These are phyloP conservation scores for Philopedon plagiatum DNA, from an alignment of 2,888 invertebrate species.

Conservation along the genomic window DNA sequence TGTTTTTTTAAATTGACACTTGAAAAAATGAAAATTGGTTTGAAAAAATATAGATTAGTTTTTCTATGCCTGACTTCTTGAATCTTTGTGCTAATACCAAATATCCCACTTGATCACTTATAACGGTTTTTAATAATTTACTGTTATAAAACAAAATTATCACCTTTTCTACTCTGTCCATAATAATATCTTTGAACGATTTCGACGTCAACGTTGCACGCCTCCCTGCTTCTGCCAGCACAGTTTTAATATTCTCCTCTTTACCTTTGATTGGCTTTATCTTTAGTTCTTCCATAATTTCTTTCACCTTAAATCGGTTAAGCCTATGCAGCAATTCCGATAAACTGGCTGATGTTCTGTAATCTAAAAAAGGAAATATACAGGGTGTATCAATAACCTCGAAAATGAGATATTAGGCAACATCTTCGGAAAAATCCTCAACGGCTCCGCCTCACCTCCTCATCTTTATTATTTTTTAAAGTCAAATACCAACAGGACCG, in stretches of 20 bases:
- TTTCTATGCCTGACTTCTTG: no score
- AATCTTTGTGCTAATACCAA: no score
- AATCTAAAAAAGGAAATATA: slow-evolving; percentile 44
- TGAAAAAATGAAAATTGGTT: no score
- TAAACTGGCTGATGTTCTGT: slow-evolving; percentile 39
- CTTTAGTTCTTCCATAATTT: slow-evolving; percentile 40
- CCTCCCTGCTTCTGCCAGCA: slow-evolving; percentile 55
- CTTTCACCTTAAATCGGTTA: slow-evolving; percentile 44
- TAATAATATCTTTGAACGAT: slow-evolving; percentile 57
- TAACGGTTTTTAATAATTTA: neutral
- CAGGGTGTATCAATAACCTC: no score
- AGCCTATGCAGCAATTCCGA: slow-evolving; percentile 44
- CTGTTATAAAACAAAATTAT: neutral
- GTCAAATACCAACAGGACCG: no score
- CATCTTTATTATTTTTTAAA: no score
- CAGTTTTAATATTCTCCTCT: slow-evolving; percentile 52
- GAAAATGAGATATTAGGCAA: no score
- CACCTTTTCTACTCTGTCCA: slow-evolving; percentile 53
- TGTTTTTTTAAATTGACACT: no score
- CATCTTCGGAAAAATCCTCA: no score
- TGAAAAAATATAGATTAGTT: no score
- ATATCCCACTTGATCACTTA: no score
- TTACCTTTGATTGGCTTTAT: slow-evolving; percentile 53
- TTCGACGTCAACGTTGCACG: slow-evolving; percentile 60
- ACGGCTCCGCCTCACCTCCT: no score